These are phyloP conservation scores for Calameuta filiformis DNA, from an alignment of 2,888 invertebrate genomes.

Conservation along the genomic window DNA sequence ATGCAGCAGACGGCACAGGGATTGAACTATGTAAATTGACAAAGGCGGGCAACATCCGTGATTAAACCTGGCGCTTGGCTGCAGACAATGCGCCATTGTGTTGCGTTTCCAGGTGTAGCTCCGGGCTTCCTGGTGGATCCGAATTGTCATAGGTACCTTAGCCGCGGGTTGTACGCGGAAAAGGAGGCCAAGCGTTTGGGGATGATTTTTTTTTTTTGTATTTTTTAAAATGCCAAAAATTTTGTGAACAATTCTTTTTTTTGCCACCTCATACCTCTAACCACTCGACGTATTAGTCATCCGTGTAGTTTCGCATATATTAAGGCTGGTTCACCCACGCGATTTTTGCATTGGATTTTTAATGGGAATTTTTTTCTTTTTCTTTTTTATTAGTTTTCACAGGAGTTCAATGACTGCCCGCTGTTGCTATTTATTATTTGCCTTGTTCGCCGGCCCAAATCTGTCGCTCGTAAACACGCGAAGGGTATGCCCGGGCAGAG, in stretches of 20 bases:
- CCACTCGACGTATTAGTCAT: neutral
- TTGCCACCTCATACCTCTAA: neutral
- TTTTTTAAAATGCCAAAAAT: neutral
- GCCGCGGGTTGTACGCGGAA: neutral
- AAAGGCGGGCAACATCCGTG: conserved; percentile 53
- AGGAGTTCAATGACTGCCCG: neutral
- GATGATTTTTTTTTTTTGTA: neutral
- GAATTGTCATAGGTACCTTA: neutral
- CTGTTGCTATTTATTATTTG: neutral
- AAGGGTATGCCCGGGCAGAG: neutral
- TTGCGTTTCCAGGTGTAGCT: conserved; percentile 49
- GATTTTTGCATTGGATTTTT: neutral
- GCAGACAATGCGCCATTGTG: conserved; percentile 53
- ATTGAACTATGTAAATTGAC: conserved; percentile 47
- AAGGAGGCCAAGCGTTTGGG: neutral
- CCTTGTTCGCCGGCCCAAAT: neutral
- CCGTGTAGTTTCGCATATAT: neutral
- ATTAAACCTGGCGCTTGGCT: conserved; percentile 48
- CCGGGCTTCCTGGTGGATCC: conserved; percentile 23
- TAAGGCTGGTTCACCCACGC: neutral
- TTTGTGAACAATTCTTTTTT: neutral
- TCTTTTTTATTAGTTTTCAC: neutral
- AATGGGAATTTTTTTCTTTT: too few relatives aligned
- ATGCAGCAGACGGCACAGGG: neutral
- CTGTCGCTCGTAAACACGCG: neutral